These are phyloP conservation scores for Danio rerio DNA, from an alignment of 2,113 vertebrate genomes.

Conservation along the genomic window DNA sequence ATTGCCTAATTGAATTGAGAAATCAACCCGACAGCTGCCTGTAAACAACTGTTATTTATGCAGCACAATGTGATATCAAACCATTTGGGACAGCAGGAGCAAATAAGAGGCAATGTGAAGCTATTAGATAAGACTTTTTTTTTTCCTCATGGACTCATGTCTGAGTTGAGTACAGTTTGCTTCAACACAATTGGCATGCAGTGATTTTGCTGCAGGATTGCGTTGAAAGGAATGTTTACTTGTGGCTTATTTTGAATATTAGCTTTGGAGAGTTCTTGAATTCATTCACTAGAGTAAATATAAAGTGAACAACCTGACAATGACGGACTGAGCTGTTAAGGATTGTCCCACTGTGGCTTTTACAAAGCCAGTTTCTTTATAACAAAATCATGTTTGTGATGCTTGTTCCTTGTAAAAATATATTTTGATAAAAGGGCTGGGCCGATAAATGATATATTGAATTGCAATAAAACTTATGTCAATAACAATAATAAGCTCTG, in stretches of 20 bases:
- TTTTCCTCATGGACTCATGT: not conserved
- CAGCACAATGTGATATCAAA: not conserved
- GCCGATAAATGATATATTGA: no score
- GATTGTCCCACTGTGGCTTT: not conserved
- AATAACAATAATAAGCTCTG: no score
- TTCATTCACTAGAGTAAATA: not conserved
- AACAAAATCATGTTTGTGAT: slow-evolving; percentile 1
- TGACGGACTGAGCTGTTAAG: not conserved
- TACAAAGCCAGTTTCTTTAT: slow-evolving; percentile 3
- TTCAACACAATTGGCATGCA: not conserved
- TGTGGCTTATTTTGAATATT: slow-evolving; percentile 36
- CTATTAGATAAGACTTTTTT: slow-evolving; percentile 10
- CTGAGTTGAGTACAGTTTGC: not conserved
- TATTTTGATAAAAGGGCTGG: no score
- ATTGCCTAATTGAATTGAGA: not conserved
- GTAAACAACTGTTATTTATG: slow-evolving; percentile 10
- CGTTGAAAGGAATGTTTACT: slow-evolving; percentile 32
- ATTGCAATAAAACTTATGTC: no score
- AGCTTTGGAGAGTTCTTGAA: slow-evolving; percentile 34
- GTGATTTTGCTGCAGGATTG: not conserved
- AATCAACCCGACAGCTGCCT: slow-evolving; percentile 2
- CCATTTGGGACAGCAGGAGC: not conserved
- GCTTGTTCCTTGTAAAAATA: not conserved
- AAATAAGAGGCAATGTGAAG: not conserved
- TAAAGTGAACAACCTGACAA: not conserved